Percentiles rank a stretch among this genome's conserved stretches.
Conservation (phyloP, 2,888 invertebrate genomes). For the Drosophila anomelani region DNA sequence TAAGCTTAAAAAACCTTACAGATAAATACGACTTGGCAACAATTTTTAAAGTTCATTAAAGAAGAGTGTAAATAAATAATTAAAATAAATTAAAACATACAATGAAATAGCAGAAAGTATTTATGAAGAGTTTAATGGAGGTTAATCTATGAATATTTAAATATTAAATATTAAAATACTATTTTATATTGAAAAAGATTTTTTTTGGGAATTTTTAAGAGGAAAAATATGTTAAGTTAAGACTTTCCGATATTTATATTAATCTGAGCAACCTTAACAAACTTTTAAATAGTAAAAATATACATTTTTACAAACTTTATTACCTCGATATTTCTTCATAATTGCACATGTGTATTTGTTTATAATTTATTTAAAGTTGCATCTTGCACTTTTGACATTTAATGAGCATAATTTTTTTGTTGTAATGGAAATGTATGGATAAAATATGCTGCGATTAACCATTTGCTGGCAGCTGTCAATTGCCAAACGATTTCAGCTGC, state of each 20-base stretch:
- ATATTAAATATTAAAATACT: too few species aligned
- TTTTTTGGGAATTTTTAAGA: too few species aligned
- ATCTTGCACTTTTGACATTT: slow-evolving; percentile 11
- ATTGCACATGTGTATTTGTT: background rate
- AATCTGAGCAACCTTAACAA: too few species aligned
- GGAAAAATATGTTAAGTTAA: too few species aligned
- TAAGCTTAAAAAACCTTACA: background rate
- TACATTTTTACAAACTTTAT: too few species aligned
- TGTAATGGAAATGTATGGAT: background rate
- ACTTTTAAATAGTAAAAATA: too few species aligned
- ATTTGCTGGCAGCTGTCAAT: slow-evolving; percentile 24
- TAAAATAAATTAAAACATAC: too few species aligned
- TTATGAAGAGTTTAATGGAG: too few species aligned
- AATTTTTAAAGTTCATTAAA: background rate
- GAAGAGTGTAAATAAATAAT: too few species aligned
- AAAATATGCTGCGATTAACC: background rate
- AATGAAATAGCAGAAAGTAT: background rate
- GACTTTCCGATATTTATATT: too few species aligned
- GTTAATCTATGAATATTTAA: too few species aligned
- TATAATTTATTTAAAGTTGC: background rate
- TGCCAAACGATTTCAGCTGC: slow-evolving; percentile 4
- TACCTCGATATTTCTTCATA: background rate
- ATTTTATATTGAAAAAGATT: too few species aligned
- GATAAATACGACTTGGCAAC: slow-evolving; percentile 2
- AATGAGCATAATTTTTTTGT: background rate